These are phyloP conservation scores for Drosophila kurseongensis DNA, from an alignment of 1,140 invertebrate genomes.

Conservation along the genomic window DNA sequence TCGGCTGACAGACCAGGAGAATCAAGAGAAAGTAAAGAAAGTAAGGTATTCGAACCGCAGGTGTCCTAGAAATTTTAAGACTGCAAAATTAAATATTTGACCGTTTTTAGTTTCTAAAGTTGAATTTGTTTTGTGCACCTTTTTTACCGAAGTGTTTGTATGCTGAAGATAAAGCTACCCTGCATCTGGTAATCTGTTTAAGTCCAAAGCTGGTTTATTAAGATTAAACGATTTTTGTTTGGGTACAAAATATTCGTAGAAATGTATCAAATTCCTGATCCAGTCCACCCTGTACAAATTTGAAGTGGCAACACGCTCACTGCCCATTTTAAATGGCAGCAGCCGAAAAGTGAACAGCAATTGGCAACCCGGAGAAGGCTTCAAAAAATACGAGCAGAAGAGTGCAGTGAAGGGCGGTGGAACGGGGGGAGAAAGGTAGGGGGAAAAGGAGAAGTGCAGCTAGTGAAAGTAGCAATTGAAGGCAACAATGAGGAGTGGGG, in stretches of 20 bases:
- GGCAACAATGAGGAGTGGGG: conserved; percentile 53
- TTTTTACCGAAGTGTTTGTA: no score
- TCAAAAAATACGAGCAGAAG: conserved; percentile 15
- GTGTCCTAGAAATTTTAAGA: neutral
- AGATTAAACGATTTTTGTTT: no score
- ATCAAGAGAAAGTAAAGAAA: neutral
- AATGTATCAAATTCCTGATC: neutral
- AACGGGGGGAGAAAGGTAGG: neutral
- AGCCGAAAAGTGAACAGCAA: conserved; percentile 48
- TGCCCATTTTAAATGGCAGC: conserved; percentile 66
- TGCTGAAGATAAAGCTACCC: no score
- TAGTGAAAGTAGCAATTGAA: conserved; percentile 58
- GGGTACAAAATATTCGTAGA: no score
- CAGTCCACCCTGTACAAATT: conserved; percentile 11
- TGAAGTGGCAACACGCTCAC: conserved; percentile 44
- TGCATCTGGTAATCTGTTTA: no score
- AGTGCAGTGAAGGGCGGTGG: neutral
- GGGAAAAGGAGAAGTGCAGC: conserved; percentile 23
- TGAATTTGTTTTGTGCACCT: no score
- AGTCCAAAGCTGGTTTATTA: neutral
- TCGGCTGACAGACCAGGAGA: neutral
- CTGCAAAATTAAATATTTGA: no score
- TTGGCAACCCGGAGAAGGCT: conserved; percentile 35
- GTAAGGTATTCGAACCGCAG: neutral
- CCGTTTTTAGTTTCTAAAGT: no score